These are phyloP conservation scores for Hipposideros armiger DNA, from an alignment of 2,113 vertebrate genomes.

Conservation along the genomic window DNA sequence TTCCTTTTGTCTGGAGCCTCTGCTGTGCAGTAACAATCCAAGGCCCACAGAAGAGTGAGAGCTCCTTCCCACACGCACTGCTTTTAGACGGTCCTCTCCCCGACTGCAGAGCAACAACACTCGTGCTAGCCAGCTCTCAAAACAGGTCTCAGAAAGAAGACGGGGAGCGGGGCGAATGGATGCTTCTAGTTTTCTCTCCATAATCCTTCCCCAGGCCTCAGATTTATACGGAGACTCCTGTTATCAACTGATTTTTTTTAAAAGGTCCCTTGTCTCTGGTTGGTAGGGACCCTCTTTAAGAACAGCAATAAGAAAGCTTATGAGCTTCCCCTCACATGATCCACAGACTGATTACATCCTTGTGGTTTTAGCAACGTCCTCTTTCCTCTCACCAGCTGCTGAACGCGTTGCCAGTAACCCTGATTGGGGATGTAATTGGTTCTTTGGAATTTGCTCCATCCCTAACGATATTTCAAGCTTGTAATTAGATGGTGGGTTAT, in stretches of 20 bases:
- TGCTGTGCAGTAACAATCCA: conserved; percentile 33
- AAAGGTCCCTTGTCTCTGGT: neutral
- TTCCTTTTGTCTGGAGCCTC: conserved; percentile 55
- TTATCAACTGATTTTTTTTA: conserved; percentile 8
- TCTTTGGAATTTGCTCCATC: conserved; percentile 52
- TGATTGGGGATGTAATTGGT: conserved; percentile 29
- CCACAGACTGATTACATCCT: neutral
- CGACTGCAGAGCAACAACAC: conserved; percentile 21
- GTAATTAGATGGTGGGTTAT: conserved; percentile 49
- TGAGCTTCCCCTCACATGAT: neutral
- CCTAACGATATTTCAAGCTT: conserved; percentile 31
- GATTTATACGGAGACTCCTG: neutral
- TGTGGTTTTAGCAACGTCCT: conserved; percentile 47
- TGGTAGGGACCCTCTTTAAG: neutral
- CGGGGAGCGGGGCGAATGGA: neutral
- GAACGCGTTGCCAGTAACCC: neutral
- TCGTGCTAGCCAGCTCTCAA: conserved; percentile 53
- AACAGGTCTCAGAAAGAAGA: conserved; percentile 62
- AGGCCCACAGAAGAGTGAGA: neutral
- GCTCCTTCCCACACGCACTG: neutral
- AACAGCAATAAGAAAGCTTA: neutral
- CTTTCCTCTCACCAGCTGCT: conserved; percentile 12
- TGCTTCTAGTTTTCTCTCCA: conserved; percentile 41
- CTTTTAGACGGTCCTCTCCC: conserved; percentile 44
- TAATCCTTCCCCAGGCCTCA: neutral